phyloP scores from a whole-genome alignment of 2,888 invertebrate genomes.

The Epinotia brunnichana region DNA sequence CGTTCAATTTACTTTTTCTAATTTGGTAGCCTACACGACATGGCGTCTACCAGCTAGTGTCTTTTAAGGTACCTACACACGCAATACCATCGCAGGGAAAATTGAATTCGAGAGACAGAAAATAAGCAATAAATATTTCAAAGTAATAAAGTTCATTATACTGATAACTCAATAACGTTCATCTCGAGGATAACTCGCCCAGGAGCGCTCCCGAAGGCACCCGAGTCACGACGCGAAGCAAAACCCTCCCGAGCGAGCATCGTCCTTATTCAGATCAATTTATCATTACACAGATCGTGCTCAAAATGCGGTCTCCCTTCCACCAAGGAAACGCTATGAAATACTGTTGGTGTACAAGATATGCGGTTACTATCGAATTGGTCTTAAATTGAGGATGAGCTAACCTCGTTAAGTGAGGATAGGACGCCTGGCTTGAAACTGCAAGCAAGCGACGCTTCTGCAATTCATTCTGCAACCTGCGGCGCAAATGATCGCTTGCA shows the following conservation, averaged over 20 bases:
- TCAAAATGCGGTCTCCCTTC: conserved; percentile 21
- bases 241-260: conserved; percentile 42
- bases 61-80: conserved; percentile 11
- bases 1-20: conserved; percentile 66
- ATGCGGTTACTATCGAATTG: conserved; percentile 30
- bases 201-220: conserved; percentile 74
- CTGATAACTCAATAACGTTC: conserved; percentile 72
- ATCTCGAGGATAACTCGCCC: conserved; percentile 74
- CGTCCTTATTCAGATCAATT: conserved; percentile 42
- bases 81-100: background rate
- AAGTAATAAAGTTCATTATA: conserved; percentile 70
- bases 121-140: conserved; percentile 51
- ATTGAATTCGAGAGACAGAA: conserved; percentile 20
- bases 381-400: conserved; percentile 50
- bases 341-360: conserved; percentile 18
- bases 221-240: conserved; percentile 69
- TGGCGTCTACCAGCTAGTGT: background rate
- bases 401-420: conserved; percentile 75
- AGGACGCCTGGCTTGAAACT: conserved; percentile 68
- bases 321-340: conserved; percentile 13
- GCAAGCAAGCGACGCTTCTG: conserved; percentile 74
- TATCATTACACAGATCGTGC: conserved; percentile 30
- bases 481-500: conserved; percentile 65
- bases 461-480: conserved; percentile 73
- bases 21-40: conserved; percentile 49